Evolutionary conservation across 37 sponge, comb jelly and placozoan genomes (phyloP).

Genomic region (Aphrocallistes beatrix): DNA sequence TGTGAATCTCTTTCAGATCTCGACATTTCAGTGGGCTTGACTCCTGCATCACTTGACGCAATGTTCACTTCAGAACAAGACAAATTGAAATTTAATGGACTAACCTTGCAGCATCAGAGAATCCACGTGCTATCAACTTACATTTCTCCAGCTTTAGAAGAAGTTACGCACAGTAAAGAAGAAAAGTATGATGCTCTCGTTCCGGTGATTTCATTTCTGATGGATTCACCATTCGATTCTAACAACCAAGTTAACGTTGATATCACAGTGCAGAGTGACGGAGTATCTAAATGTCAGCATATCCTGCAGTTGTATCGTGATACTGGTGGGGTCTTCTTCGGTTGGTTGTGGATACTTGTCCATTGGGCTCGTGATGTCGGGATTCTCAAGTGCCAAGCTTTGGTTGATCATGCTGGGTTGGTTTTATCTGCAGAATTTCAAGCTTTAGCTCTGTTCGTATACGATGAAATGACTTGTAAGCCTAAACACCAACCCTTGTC

Average conservation of each 20-base stretch:
- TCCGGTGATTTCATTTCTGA: background rate
- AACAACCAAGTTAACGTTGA: background rate
- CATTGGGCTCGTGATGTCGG: slow-evolving; percentile 4
- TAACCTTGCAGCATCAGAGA: background rate
- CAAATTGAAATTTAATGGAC: background rate
- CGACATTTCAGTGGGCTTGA: background rate
- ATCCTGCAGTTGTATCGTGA: background rate
- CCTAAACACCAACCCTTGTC: background rate
- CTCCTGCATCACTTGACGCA: background rate
- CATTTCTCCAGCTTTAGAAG: background rate
- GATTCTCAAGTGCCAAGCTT: background rate
- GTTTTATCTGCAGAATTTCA: background rate
- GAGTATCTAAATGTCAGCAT: background rate
- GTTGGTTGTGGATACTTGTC: background rate
- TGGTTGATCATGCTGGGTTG: background rate
- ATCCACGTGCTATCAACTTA: background rate
- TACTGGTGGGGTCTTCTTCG: background rate
- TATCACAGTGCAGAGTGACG: background rate
- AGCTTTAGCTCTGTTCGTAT: background rate
- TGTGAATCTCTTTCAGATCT: background rate
- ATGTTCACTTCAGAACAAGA: background rate
- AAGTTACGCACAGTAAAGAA: background rate
- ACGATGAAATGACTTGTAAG: background rate
- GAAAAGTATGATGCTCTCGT: background rate
- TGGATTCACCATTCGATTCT: background rate